phyloP scores from a whole-genome alignment of 1,140 invertebrate species.

The Procambarus virginalis region DNA sequence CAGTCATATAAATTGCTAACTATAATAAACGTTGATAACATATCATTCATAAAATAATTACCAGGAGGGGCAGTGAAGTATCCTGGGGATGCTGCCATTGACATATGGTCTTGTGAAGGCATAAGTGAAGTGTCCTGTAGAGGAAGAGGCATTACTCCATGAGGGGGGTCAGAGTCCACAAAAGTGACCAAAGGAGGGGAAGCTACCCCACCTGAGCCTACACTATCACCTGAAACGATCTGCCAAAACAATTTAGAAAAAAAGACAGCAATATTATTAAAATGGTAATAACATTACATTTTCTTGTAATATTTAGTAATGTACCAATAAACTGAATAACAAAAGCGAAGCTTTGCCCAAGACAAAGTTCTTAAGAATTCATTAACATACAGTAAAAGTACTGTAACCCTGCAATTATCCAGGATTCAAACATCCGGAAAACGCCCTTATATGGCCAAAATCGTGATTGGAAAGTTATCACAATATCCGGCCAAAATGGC shows the following conservation, averaged over 20 bases:
- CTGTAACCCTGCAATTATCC: no score
- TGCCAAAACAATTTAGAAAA: neutral
- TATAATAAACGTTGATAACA: no score
- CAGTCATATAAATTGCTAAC: no score
- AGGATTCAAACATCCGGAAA: no score
- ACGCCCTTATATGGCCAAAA: no score
- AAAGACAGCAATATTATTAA: neutral
- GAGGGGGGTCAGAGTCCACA: slow-evolving; percentile 31
- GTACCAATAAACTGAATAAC: no score
- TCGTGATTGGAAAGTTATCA: no score
- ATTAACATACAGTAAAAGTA: no score
- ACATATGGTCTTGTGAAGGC: slow-evolving; percentile 33
- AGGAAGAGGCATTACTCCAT: slow-evolving; percentile 31
- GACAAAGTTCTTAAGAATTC: no score
- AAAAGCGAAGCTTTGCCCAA: no score
- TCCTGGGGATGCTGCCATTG: slow-evolving; percentile 32
- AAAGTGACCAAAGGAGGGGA: slow-evolving; percentile 41
- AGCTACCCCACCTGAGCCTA: slow-evolving; percentile 37
- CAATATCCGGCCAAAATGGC: no score
- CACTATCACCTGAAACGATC: slow-evolving; percentile 27
- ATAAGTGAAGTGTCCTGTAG: slow-evolving; percentile 28
- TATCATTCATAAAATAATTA: no score
- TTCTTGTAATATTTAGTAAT: neutral
- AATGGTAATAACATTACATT: neutral
- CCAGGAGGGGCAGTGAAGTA: slow-evolving; percentile 31